These are phyloP conservation scores for Drosophila anomalata DNA, from an alignment of 2,888 invertebrate species.

Conservation along the genomic window DNA sequence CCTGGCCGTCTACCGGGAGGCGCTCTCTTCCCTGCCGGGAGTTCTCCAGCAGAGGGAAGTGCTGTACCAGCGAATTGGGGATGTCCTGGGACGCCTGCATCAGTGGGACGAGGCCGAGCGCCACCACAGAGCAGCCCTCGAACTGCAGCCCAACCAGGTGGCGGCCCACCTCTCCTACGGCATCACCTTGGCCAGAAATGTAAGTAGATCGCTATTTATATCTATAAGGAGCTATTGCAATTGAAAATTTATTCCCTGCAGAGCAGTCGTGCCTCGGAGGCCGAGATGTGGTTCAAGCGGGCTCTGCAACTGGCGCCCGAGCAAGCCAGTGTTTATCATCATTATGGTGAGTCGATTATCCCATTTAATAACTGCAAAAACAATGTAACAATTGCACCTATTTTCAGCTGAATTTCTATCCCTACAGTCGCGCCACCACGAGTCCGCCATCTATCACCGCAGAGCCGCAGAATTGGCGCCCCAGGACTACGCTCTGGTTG, in stretches of 20 bases:
- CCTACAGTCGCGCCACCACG: conserved; percentile 90
- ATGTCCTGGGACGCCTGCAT: conserved; percentile 92
- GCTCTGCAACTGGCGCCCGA: conserved; percentile 92
- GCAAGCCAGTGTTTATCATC: conserved; percentile 94
- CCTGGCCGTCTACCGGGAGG: conserved; percentile 93
- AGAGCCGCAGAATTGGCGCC: conserved; percentile 91
- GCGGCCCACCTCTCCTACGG: conserved; percentile 96
- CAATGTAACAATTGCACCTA: too few relatives aligned
- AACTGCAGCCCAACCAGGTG: conserved; percentile 92
- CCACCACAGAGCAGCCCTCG: conserved; percentile 93
- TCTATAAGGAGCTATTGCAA: background rate
- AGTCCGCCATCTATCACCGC: conserved; percentile 92
- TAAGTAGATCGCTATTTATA: conserved; percentile 85
- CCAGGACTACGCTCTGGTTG: conserved; percentile 92
- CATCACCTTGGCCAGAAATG: conserved; percentile 94
- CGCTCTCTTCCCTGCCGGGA: conserved; percentile 92
- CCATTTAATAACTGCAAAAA: too few relatives aligned
- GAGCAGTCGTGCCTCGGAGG: conserved; percentile 92
- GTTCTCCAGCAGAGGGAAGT: conserved; percentile 87
- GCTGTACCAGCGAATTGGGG: conserved; percentile 93
- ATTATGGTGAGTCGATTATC: conserved; percentile 89
- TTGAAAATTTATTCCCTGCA: conserved; percentile 77
- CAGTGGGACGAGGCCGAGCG: conserved; percentile 94
- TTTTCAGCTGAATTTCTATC: conserved; percentile 93
- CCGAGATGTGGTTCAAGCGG: conserved; percentile 94